These are phyloP conservation scores for Ceyx margarethae DNA, from an alignment of 2,113 vertebrate genomes.

Conservation along the genomic window DNA sequence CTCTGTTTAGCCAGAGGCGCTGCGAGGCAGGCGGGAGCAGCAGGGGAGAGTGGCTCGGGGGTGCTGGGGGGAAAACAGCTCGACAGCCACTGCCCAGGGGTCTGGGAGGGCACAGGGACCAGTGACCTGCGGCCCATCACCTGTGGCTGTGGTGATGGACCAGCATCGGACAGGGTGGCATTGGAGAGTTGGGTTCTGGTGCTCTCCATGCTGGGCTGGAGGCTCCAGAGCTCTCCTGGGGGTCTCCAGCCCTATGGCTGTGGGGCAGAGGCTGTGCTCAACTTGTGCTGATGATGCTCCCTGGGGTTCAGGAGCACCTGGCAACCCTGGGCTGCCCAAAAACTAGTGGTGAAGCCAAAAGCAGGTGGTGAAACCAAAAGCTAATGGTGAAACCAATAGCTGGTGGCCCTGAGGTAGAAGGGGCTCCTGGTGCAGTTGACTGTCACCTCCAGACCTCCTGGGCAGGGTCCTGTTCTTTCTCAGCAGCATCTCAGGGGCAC, in stretches of 20 bases:
- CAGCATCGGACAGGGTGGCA: not conserved
- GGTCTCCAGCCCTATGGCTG: accelerated
- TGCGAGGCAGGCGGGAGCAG: conserved; percentile 71
- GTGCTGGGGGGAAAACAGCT: not conserved
- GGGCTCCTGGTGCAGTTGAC: accelerated
- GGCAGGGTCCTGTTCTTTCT: not conserved
- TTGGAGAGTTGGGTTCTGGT: not conserved
- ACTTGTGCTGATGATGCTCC: not conserved
- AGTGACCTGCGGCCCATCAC: not conserved
- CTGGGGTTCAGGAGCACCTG: accelerated
- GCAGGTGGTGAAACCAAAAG: not conserved
- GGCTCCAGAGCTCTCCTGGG: not conserved
- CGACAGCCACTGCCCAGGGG: not conserved
- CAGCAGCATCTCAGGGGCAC: accelerated
- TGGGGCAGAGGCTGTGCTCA: not conserved
- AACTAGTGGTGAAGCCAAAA: not conserved
- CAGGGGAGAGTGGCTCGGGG: conserved; percentile 55
- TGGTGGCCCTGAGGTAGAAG: not conserved
- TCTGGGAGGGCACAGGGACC: not conserved
- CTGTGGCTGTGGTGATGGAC: not conserved
- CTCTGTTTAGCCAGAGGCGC: conserved; percentile 79
- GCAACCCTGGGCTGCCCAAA: not conserved
- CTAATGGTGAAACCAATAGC: not conserved
- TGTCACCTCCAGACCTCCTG: accelerated
- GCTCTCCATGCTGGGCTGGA: accelerated